Conservation (phyloP, 2,888 invertebrate species). For the Agonum fuliginosum region DNA sequence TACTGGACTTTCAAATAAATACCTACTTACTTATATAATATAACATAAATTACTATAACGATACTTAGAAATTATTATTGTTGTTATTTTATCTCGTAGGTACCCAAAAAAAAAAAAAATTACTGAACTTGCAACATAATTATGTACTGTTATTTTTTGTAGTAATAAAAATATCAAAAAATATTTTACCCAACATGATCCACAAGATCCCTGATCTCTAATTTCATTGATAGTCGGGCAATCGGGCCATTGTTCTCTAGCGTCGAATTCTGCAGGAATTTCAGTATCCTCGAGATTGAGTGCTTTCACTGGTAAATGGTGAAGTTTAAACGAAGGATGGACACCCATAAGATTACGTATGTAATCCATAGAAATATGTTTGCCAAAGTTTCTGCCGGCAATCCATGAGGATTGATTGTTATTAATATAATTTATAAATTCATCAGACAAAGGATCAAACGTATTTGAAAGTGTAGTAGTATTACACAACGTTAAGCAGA, state of each 20-base stretch:
- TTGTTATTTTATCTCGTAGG: no score
- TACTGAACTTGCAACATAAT: no score
- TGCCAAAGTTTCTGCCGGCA: slow-evolving; percentile 85
- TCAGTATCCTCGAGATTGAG: slow-evolving; percentile 71
- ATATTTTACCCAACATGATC: slow-evolving; percentile 87
- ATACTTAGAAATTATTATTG: no score
- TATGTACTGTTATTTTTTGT: no score
- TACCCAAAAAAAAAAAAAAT: no score
- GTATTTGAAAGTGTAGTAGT: not conserved
- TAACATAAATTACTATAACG: no score
- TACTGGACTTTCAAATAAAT: no score
- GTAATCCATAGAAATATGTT: slow-evolving; percentile 76
- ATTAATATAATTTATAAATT: slow-evolving; percentile 83
- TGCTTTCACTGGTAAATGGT: slow-evolving; percentile 71
- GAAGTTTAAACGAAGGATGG: slow-evolving; percentile 76
- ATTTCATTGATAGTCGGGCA: slow-evolving; percentile 90
- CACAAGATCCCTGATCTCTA: slow-evolving; percentile 92
- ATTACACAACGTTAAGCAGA: slow-evolving; percentile 28
- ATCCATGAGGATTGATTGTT: slow-evolving; percentile 82
- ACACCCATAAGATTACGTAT: slow-evolving; percentile 84
- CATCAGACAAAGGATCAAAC: slow-evolving; percentile 79
- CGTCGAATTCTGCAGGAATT: slow-evolving; percentile 87
- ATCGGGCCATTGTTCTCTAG: slow-evolving; percentile 86
- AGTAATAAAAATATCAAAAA: no score
- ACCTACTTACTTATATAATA: no score